Base-by-base conservation (phyloP, 92 coral and sea anemone genomes). In the Anthopleura xanthogrammica region DNA sequence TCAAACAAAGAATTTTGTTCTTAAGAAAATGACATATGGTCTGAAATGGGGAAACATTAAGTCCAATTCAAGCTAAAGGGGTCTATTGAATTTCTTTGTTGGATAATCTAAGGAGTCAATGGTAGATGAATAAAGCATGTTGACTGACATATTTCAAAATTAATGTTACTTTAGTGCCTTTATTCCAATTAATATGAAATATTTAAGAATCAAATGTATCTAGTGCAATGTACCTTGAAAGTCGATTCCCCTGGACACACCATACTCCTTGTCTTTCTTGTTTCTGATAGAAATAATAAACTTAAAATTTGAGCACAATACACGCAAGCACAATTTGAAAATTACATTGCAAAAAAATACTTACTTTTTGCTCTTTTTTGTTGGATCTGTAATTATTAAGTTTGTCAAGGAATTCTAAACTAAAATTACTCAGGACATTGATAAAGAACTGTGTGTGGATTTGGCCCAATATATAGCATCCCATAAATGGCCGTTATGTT, bases 251-350 rank as follows among this genome's bases (percentile, higher is more conserved):
- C 58, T 36, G 52, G 98, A 92, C 1, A 96, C 97, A 19, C 99
- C 98, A 82, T 94, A 96, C 71, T 96, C 99, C 57, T 89, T 94
- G 77, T 92, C 99, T 79, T 96, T 94, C 86, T 89, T 91, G 76
- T 56, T 86, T 73, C 94, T 92, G 85, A 2, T 9, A 13, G 72
- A 64, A 43, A 79, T 70, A 12, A 68, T 5, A 36, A 14, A 68
- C 2, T 8, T 62, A 9, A 62, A 4, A 20, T 58, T 16, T 16
- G n/a, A 14, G 4, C 29, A 62, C 1, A 20, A 62, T 62, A 9
- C 4, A 1, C 12, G 20, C 70, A 24, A 68, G 1, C 2, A 9
- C 17, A 68, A 3, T 68, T 36, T 19, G 0, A 22, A 62, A 62
- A 20, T 1, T 62, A 19, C 24, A 62, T 12, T 22, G 58, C 17